These are phyloP conservation scores for Eutolmus rufibarbis DNA, from an alignment of 2,888 invertebrate genomes.

Conservation along the genomic window DNA sequence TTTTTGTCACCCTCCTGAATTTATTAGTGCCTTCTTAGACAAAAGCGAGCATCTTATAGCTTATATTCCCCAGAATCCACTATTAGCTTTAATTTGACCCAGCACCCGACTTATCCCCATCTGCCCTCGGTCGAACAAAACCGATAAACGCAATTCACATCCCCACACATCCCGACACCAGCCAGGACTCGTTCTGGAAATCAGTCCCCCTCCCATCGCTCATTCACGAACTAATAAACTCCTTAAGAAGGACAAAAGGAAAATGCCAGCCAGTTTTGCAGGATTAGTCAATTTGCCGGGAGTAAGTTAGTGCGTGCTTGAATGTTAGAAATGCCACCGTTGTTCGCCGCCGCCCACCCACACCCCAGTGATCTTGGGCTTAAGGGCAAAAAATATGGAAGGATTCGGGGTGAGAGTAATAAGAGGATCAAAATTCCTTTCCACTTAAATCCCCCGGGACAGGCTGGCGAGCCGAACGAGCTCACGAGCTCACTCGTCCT, in stretches of 20 bases:
- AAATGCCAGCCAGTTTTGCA: conserved; percentile 32
- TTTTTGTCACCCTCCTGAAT: background rate
- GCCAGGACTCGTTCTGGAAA: background rate
- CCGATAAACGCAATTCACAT: conserved; percentile 17
- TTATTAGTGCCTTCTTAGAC: background rate
- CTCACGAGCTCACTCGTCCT: background rate
- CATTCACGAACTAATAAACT: conserved; percentile 29
- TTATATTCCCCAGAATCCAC: background rate
- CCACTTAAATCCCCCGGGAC: background rate
- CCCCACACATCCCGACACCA: background rate
- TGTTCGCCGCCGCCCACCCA: background rate
- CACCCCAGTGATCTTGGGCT: conserved; percentile 34
- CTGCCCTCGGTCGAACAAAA: background rate
- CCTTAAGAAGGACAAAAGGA: conserved; percentile 29
- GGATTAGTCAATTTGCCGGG: conserved; percentile 44
- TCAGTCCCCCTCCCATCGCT: background rate
- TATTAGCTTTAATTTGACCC: conserved; percentile 17
- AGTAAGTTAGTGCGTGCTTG: conserved; percentile 37
- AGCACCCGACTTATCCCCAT: background rate
- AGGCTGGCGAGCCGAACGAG: background rate
- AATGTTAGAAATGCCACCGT: conserved; percentile 34
- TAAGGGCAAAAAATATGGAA: conserved; percentile 45
- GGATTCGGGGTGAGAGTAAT: conserved; percentile 50
- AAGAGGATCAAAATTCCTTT: conserved; percentile 51
- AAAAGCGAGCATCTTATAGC: background rate